Conservation (phyloP, 1,140 invertebrate genomes). For the Drosophila mauritiana region DNA sequence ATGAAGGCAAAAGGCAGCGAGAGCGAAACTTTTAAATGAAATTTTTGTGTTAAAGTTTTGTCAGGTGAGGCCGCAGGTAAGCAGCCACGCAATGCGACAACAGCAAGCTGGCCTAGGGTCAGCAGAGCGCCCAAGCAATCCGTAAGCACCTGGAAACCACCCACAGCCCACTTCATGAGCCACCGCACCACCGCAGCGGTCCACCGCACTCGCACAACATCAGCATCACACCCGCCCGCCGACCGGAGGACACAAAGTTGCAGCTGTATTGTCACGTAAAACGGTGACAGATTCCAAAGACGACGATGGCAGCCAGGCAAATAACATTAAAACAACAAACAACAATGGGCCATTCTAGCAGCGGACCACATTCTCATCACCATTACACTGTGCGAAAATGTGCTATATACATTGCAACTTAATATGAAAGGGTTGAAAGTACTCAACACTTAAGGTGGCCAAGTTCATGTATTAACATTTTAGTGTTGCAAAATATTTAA, state of each 20-base stretch:
- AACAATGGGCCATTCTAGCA: constrained; percentile 49
- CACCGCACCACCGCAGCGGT: constrained; percentile 38
- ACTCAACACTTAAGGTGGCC: no score
- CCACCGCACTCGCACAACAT: constrained; percentile 47
- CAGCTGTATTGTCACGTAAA: constrained; percentile 77
- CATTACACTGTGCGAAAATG: constrained; percentile 24
- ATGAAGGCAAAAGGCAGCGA: constrained; percentile 44
- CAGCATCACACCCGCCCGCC: constrained; percentile 1
- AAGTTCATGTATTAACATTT: no score
- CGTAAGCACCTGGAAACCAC: constrained; percentile 12
- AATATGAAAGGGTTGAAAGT: background rate
- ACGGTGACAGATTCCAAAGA: constrained; percentile 76
- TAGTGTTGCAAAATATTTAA: no score
- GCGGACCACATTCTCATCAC: constrained; percentile 44
- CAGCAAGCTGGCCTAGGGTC: constrained; percentile 70
- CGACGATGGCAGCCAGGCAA: constrained; percentile 60
- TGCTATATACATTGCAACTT: background rate
- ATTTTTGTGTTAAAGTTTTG: constrained; percentile 82
- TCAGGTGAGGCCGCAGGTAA: constrained; percentile 56
- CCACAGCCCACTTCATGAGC: constrained; percentile 20
- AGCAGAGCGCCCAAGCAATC: constrained; percentile 37
- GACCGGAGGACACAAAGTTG: constrained; percentile 44
- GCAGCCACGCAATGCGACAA: constrained; percentile 35
- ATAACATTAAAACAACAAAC: constrained; percentile 78
- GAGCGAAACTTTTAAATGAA: constrained; percentile 80